These are phyloP conservation scores for Falcaria lacertinaria DNA, from an alignment of 2,888 invertebrate genomes.

Conservation along the genomic window DNA sequence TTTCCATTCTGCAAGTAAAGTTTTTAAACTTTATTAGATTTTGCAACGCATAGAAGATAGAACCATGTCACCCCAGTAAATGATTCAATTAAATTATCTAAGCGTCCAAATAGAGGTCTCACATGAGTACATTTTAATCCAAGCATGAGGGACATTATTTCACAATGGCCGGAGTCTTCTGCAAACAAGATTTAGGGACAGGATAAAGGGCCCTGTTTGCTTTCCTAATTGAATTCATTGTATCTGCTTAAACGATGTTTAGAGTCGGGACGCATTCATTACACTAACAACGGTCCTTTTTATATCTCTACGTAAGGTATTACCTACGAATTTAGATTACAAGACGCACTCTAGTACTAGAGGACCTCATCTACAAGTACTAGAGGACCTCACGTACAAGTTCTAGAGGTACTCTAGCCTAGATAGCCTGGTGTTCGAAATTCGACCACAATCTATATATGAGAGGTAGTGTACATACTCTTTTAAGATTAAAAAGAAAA, in stretches of 20 bases:
- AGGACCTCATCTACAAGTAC: no score
- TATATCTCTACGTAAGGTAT: constrained; percentile 23
- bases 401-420: no score
- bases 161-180: constrained; percentile 19
- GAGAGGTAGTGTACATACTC: no score
- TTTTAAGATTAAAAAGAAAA: no score
- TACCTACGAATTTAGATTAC: no score
- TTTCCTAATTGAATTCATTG: constrained; percentile 74
- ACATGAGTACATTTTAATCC: constrained; percentile 31
- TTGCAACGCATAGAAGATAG: no score
- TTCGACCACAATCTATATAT: no score
- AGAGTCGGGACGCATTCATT: constrained; percentile 49
- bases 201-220: constrained; percentile 59
- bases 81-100: neutral
- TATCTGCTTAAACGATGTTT: constrained; percentile 64
- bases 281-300: constrained; percentile 34
- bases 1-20: no score
- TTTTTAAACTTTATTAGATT: no score
- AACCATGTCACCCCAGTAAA: neutral
- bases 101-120: neutral
- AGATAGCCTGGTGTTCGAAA: no score
- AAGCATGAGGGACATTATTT: constrained; percentile 8
- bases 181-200: constrained; percentile 51
- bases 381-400: no score
- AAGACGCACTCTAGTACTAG: no score